Percentiles rank a stretch among this genome's conserved stretches.
Evolutionary conservation across 2,888 invertebrate species (phyloP).

Genomic region (Hartigia nigra): DNA sequence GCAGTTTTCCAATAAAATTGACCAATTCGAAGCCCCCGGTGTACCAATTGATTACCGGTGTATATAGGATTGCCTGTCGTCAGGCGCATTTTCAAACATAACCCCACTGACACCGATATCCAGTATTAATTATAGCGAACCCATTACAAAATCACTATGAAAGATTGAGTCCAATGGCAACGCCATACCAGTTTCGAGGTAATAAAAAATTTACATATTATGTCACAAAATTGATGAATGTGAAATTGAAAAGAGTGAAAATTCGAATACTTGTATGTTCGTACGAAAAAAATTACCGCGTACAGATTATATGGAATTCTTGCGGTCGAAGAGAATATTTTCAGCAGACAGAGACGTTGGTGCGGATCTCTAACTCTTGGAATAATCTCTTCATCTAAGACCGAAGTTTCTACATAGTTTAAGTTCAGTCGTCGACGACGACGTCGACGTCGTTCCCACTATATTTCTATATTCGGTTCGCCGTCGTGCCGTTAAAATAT

Average conservation of each 20-base stretch:
- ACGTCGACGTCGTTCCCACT: background rate
- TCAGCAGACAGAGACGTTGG: background rate
- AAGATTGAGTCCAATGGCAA: background rate
- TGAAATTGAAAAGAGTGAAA: background rate
- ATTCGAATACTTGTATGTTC: background rate
- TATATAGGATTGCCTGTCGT: background rate
- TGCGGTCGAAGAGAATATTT: background rate
- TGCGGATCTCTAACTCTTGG: background rate
- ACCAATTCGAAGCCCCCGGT: background rate
- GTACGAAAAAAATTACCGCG: background rate
- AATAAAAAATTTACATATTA: background rate
- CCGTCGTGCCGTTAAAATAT: background rate
- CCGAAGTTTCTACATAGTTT: background rate
- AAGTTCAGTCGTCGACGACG: background rate
- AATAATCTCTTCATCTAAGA: background rate
- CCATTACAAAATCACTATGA: background rate
- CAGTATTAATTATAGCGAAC: background rate
- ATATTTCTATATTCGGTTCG: background rate
- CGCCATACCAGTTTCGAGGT: background rate
- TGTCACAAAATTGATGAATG: background rate
- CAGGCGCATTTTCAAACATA: background rate
- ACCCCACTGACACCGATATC: background rate
- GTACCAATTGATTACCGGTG: background rate
- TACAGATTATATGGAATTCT: background rate
- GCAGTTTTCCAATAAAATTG: background rate